phyloP scores from a whole-genome alignment of 1,140 invertebrate species.

The Melitaea cinxia region DNA sequence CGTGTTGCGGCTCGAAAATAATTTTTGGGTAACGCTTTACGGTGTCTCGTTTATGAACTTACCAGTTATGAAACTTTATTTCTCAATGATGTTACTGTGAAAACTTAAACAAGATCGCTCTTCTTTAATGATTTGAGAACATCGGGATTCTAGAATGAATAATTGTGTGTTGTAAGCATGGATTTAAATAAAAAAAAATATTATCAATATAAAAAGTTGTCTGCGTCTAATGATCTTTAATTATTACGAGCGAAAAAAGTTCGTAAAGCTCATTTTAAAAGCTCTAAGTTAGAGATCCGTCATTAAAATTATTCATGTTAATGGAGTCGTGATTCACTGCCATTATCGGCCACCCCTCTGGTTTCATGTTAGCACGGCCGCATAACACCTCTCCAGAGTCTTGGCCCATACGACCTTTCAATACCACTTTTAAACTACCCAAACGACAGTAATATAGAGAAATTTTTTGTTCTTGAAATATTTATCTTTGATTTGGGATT shows the following conservation, averaged over 20 bases:
- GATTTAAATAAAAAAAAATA: no score
- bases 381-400: conserved; percentile 28
- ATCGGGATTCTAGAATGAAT: neutral
- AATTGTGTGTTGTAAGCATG: no score
- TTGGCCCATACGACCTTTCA: conserved; percentile 30
- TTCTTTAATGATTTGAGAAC: neutral
- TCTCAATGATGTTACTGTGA: conserved; percentile 23
- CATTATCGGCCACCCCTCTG: conserved; percentile 31
- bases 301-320: conserved; percentile 33
- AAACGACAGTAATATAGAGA: neutral
- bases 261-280: neutral
- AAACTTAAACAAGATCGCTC: conserved; percentile 16
- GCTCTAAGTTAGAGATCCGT: conserved; percentile 15
- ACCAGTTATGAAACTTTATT: conserved; percentile 47
- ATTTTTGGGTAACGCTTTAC: conserved; percentile 63
- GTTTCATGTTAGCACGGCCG: conserved; percentile 38
- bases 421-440: conserved; percentile 7
- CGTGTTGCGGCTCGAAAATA: conserved; percentile 58
- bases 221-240: neutral
- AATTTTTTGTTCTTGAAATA: neutral
- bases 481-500: neutral
- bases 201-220: no score
- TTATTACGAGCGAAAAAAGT: neutral
- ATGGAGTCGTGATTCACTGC: conserved; percentile 29
- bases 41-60: conserved; percentile 53